phyloP scores from a whole-genome alignment of 2,113 vertebrate species.

The Scytalopus superciliaris region DNA sequence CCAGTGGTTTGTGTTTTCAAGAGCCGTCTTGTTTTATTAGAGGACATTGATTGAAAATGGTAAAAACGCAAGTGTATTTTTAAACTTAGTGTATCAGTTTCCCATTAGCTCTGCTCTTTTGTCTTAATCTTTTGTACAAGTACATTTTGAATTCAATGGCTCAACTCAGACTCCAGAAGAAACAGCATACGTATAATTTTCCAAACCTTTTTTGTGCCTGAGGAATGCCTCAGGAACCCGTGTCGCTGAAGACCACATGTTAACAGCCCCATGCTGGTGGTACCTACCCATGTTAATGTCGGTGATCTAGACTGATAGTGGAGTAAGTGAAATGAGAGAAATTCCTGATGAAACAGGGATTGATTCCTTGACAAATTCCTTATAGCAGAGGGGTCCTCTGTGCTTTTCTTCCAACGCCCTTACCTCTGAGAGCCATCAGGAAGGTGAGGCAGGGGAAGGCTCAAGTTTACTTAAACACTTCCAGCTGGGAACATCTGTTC shows the following conservation, averaged over 20 bases:
- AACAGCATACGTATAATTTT: neutral
- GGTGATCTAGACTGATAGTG: neutral
- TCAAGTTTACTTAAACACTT: neutral
- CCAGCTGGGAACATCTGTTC: neutral
- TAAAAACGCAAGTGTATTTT: neutral
- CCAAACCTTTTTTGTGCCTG: neutral
- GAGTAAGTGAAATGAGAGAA: neutral
- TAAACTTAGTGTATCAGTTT: neutral
- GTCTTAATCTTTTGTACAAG: neutral
- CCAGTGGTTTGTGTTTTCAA: neutral
- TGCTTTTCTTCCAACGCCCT: neutral
- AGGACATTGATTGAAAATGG: neutral
- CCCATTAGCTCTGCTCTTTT: neutral
- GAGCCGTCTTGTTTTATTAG: neutral
- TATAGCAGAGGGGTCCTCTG: neutral
- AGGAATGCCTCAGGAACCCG: neutral
- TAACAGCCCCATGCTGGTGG: neutral
- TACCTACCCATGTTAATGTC: rapidly evolving
- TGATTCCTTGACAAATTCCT: neutral
- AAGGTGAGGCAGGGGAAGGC: neutral
- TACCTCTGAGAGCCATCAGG: neutral
- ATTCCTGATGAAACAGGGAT: neutral
- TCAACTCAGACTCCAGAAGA: neutral
- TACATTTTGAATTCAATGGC: neutral
- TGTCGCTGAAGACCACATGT: rapidly evolving